phyloP scores from a whole-genome alignment of 2,113 vertebrate species.

The Alosa alosa region DNA sequence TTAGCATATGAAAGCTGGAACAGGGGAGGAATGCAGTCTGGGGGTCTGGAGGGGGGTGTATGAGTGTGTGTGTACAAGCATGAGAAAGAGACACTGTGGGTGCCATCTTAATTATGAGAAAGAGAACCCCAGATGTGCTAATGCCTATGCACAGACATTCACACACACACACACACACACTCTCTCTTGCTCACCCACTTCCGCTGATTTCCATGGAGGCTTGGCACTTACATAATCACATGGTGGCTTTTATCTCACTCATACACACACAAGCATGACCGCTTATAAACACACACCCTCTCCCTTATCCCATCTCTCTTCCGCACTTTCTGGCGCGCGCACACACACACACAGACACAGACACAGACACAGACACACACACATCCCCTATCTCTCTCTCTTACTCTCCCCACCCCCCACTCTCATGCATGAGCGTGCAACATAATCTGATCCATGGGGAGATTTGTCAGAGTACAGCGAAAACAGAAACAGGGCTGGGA shows the following conservation, averaged over 20 bases:
- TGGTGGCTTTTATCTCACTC: conserved; percentile 11
- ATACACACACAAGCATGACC: too few species aligned
- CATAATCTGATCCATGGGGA: conserved; percentile 68
- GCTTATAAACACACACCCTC: neutral
- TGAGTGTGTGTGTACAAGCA: neutral
- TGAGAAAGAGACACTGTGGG: neutral
- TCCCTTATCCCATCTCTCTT: neutral
- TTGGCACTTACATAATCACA: conserved; percentile 68
- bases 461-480: conserved; percentile 54
- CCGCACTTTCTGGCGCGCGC: too few species aligned
- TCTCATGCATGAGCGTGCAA: conserved; percentile 54
- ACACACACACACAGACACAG: too few species aligned
- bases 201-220: conserved; percentile 57
- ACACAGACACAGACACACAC: conserved; percentile 29
- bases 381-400: conserved; percentile 24
- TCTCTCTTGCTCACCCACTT: conserved; percentile 33
- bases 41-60: neutral
- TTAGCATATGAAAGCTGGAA: conserved; percentile 13
- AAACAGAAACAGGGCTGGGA: neutral
- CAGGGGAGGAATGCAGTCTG: neutral
- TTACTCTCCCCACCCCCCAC: neutral
- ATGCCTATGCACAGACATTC: conserved; percentile 28
- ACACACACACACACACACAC: conserved; percentile 51
- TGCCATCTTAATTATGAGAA: conserved; percentile 7
- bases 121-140: conserved; percentile 17